Percentiles rank a stretch among this genome's conserved stretches.
phyloP scores from a whole-genome alignment of 1,140 invertebrate genomes.

The Drosophila fuyamai region DNA sequence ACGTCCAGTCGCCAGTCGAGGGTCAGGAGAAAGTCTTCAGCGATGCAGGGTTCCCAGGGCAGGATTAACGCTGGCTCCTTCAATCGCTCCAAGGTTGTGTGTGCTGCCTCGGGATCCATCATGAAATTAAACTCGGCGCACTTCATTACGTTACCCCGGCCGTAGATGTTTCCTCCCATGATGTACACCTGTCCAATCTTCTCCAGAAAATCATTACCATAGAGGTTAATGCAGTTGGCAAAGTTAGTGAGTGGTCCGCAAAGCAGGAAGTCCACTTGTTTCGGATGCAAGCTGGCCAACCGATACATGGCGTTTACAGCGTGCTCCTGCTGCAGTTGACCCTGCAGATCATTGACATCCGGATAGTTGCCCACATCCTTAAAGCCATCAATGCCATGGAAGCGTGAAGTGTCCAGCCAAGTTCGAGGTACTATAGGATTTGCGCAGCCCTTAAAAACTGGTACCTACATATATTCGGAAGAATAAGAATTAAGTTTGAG shows the following conservation, averaged over 20 bases:
- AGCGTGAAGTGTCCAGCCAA: conserved; percentile 15
- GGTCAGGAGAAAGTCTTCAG: conserved; percentile 64
- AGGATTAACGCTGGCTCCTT: conserved; percentile 86
- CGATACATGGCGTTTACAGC: conserved; percentile 85
- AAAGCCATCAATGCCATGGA: conserved; percentile 87
- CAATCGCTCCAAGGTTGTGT: conserved; percentile 87
- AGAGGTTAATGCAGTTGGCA: conserved; percentile 89
- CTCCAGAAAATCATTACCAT: conserved; percentile 87
- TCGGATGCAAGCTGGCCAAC: conserved; percentile 74
- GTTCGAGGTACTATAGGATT: conserved; percentile 57
- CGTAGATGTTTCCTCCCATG: conserved; percentile 91
- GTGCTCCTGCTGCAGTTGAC: conserved; percentile 34
- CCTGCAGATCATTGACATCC: conserved; percentile 1
- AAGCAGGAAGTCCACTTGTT: conserved; percentile 33
- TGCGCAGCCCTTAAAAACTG: conserved; percentile 87
- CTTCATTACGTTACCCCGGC: conserved; percentile 87
- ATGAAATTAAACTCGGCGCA: conserved; percentile 92
- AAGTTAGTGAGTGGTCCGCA: conserved; percentile 90
- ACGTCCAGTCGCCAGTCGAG: conserved; percentile 85
- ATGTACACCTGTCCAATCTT: conserved; percentile 88
- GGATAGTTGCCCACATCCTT: conserved; percentile 85
- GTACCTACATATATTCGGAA: conserved; percentile 85
- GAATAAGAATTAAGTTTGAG: not conserved
- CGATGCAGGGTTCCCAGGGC: conserved; percentile 87
- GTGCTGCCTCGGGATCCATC: conserved; percentile 90